These are phyloP conservation scores for Trissolcus brochymenae DNA, from an alignment of 2,888 invertebrate species.

Conservation along the genomic window DNA sequence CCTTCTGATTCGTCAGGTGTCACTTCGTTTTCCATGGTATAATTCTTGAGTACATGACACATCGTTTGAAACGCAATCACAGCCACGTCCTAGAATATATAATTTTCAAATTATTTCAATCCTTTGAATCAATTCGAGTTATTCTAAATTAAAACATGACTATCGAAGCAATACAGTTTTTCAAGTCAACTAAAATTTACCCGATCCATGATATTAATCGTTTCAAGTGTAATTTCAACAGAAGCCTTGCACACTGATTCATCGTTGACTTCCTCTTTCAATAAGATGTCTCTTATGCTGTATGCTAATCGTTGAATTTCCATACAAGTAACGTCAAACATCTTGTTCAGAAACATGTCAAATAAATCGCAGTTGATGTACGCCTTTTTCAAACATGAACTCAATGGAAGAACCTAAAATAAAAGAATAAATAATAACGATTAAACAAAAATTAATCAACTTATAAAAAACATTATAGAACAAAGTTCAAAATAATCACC, in stretches of 20 bases:
- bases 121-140: not conserved
- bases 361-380: constrained; percentile 77
- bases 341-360: constrained; percentile 80
- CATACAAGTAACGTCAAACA: constrained; percentile 81
- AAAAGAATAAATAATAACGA: constrained; percentile 60
- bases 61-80: constrained; percentile 72
- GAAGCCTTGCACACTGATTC: constrained; percentile 73
- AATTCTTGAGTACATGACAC: constrained; percentile 71
- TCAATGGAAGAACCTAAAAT: constrained; percentile 80
- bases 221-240: constrained; percentile 78
- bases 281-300: constrained; percentile 78
- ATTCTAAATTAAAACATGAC: not conserved
- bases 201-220: constrained; percentile 77
- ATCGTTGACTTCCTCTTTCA: constrained; percentile 72
- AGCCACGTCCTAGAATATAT: constrained; percentile 68
- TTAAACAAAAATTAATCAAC: not conserved
- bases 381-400: constrained; percentile 74
- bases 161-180: not conserved
- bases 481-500: constrained; percentile 60
- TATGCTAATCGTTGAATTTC: constrained; percentile 81
- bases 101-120: not conserved
- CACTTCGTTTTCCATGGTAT: constrained; percentile 58
- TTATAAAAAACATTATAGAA: not conserved
- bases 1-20: constrained; percentile 20
- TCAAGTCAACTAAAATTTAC: constrained; percentile 39